These are phyloP conservation scores for Spheniscus humboldti DNA, from an alignment of 2,797 vertebrate genomes.

Conservation along the genomic window DNA sequence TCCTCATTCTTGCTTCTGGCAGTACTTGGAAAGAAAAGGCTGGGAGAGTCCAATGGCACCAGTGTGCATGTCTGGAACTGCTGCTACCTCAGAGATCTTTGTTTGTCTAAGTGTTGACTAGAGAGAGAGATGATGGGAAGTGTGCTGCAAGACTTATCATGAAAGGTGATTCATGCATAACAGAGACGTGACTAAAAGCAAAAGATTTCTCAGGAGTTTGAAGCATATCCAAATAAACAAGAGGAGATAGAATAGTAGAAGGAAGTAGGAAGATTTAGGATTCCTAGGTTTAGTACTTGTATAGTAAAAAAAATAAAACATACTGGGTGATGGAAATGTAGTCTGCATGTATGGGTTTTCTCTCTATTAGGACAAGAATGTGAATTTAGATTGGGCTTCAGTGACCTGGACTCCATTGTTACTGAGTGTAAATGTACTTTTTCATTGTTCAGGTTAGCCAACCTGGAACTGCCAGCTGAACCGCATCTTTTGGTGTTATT, in stretches of 20 bases:
- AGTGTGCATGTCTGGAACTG: background rate
- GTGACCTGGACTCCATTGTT: background rate
- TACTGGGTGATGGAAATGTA: background rate
- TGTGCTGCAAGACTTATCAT: slow-evolving; percentile 8
- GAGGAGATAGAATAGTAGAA: background rate
- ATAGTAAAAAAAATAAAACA: background rate
- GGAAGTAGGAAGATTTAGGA: background rate
- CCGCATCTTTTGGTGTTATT: background rate
- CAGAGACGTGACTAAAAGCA: background rate
- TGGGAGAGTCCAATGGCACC: background rate
- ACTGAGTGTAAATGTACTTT: background rate
- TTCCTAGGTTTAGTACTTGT: background rate
- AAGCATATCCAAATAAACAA: background rate
- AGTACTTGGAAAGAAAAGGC: background rate
- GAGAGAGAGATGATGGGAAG: background rate
- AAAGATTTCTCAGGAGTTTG: background rate
- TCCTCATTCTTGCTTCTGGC: background rate
- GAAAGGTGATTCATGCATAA: slow-evolving; percentile 6
- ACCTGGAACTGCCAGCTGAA: background rate
- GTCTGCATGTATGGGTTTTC: background rate
- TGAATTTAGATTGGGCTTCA: background rate
- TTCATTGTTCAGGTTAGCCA: background rate
- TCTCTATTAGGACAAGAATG: background rate
- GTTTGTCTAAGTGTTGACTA: background rate
- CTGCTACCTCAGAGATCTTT: background rate